These are phyloP conservation scores for Macrobrachium nipponense DNA, from an alignment of 1,140 invertebrate genomes.

Conservation along the genomic window DNA sequence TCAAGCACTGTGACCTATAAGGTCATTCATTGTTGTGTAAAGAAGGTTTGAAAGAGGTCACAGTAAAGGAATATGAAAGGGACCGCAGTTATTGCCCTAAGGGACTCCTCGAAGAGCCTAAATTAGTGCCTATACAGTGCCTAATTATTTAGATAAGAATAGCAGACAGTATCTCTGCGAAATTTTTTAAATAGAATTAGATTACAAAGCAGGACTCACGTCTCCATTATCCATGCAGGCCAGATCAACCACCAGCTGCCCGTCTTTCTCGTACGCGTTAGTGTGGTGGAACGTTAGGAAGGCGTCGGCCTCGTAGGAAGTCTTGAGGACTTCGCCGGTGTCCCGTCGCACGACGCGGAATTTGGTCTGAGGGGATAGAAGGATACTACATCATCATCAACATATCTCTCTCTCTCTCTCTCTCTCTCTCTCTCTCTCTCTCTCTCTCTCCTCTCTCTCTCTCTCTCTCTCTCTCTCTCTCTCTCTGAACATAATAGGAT, in stretches of 20 bases:
- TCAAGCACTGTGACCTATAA: too few relatives aligned
- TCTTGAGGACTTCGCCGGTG: conserved; percentile 68
- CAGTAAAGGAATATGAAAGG: too few relatives aligned
- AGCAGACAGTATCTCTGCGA: too few relatives aligned
- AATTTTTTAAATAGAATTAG: too few relatives aligned
- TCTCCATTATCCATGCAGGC: conserved; percentile 26
- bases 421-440: conserved; percentile 10
- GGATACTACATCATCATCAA: too few relatives aligned
- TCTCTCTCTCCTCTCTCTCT: conserved; percentile 18
- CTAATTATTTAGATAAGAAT: too few relatives aligned
- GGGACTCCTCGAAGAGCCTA: too few relatives aligned
- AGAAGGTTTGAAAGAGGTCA: too few relatives aligned
- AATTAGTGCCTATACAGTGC: too few relatives aligned
- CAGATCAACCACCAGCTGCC: conserved; percentile 63
- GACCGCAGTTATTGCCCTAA: too few relatives aligned
- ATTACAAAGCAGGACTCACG: conserved; percentile 10
- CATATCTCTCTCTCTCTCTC: not conserved
- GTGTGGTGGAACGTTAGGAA: conserved; percentile 74
- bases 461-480: not conserved
- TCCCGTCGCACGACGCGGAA: conserved; percentile 70
- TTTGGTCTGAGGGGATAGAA: conserved; percentile 54
- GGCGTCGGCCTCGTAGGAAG: conserved; percentile 68
- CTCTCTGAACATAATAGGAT: not conserved
- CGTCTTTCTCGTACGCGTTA: conserved; percentile 70
- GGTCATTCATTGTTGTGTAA: too few relatives aligned